Evolutionary conservation across 2,888 invertebrate species (phyloP).

Genomic region (Anthrax anthrax): DNA sequence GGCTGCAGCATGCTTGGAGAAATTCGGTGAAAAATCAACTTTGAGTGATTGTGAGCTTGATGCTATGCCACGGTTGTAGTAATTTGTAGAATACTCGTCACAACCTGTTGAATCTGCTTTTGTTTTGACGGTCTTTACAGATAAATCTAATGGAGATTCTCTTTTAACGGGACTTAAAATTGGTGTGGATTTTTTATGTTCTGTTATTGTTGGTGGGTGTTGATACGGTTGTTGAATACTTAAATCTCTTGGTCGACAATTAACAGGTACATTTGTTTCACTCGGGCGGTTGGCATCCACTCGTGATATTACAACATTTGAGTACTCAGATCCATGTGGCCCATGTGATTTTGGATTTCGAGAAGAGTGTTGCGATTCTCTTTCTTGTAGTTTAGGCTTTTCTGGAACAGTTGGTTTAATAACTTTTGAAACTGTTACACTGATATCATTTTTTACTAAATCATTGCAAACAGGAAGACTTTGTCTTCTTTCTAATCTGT

Average conservation of each 20-base stretch:
- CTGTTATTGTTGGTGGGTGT: not conserved
- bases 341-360: not conserved
- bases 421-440: slow-evolving; percentile 11
- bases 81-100: slow-evolving; percentile 35
- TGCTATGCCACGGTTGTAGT: slow-evolving; percentile 10
- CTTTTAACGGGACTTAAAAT: slow-evolving; percentile 4
- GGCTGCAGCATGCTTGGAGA: slow-evolving; percentile 26
- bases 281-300: not conserved
- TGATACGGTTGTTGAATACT: not conserved
- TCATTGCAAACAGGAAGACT: slow-evolving; percentile 8
- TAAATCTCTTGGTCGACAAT: not conserved
- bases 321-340: not conserved
- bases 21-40: slow-evolving; percentile 67
- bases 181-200: slow-evolving; percentile 1
- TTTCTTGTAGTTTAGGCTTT: not conserved
- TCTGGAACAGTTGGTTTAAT: not conserved
- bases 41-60: slow-evolving; percentile 42
- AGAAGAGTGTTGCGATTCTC: not conserved
- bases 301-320: slow-evolving; percentile 5
- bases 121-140: slow-evolving; percentile 77
- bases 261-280: not conserved
- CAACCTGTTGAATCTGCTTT: slow-evolving; percentile 76
- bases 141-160: slow-evolving; percentile 65
- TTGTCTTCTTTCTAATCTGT: not conserved
- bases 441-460: slow-evolving; percentile 8